These are phyloP conservation scores for Cardiocondyla obscurior DNA, from an alignment of 1,140 invertebrate species.

Conservation along the genomic window DNA sequence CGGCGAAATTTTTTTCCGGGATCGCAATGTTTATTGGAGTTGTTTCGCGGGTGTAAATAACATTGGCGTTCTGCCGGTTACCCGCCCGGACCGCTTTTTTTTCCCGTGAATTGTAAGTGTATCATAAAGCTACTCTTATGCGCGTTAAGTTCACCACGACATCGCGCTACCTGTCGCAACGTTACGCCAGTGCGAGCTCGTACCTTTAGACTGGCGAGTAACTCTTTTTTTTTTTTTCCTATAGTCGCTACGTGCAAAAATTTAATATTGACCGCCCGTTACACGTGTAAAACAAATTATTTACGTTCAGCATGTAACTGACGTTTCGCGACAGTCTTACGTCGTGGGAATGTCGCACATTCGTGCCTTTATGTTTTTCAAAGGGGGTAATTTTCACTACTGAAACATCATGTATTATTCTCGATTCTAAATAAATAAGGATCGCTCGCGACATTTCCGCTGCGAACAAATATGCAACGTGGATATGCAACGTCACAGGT, in stretches of 20 bases:
- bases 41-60: conserved; percentile 75
- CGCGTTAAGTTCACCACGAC: conserved; percentile 66
- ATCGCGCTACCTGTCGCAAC: conserved; percentile 40
- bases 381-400: conserved; percentile 29
- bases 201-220: background rate
- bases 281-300: background rate
- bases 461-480: too few species aligned
- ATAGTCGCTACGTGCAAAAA: background rate
- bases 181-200: background rate
- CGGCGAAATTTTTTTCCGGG: conserved; percentile 64
- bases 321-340: background rate
- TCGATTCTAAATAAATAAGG: conserved; percentile 64
- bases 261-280: conserved; percentile 5
- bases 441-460: conserved; percentile 55
- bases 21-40: conserved; percentile 71
- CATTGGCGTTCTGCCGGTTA: conserved; percentile 66
- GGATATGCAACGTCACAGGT: conserved; percentile 24
- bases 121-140: conserved; percentile 68
- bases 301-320: background rate
- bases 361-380: conserved; percentile 20
- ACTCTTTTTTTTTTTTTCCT: background rate
- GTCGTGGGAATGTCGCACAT: conserved; percentile 3
- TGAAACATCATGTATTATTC: conserved; percentile 50
- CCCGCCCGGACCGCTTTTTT: conserved; percentile 65
- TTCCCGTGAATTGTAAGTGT: conserved; percentile 64